Conservation (phyloP, 37 sponge, comb jelly and placozoan genomes). For the Aplysina aerophoba region DNA sequence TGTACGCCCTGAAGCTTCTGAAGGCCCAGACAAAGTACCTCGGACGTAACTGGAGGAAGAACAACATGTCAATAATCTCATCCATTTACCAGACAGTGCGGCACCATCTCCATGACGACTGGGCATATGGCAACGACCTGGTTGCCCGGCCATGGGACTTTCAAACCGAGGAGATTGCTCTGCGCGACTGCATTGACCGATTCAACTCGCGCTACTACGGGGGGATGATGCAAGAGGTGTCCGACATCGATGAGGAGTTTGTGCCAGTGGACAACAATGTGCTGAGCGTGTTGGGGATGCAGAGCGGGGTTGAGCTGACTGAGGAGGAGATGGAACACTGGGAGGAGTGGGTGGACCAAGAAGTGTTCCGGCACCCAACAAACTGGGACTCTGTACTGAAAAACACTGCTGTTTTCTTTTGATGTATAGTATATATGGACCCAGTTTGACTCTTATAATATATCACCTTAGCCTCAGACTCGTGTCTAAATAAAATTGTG, state of each 20-base stretch:
- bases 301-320: conserved; percentile 52
- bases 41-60: conserved; percentile 89
- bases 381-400: conserved; percentile 65
- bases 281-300: conserved; percentile 61
- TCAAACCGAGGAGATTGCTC: conserved; percentile 80
- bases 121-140: conserved; percentile 98
- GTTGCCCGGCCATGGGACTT: conserved; percentile 92
- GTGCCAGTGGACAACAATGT: conserved; percentile 67
- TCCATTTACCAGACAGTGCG: conserved; percentile 91
- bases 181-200: conserved; percentile 76
- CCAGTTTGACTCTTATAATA: too few relatives aligned
- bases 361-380: conserved; percentile 68
- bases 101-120: conserved; percentile 94
- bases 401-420: conserved; percentile 19
- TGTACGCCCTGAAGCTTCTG: conserved; percentile 92
- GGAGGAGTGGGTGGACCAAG: conserved; percentile 93
- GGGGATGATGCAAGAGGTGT: neutral
- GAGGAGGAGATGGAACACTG: conserved; percentile 81
- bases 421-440: too few relatives aligned
- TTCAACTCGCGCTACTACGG: conserved; percentile 82
- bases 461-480: too few relatives aligned
- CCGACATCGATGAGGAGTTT: conserved; percentile 16
- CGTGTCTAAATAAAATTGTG: too few relatives aligned
- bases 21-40: conserved; percentile 91
- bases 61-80: conserved; percentile 94